phyloP scores from a whole-genome alignment of 2,113 vertebrate species.

The Phalacrocorax aristotelis region DNA sequence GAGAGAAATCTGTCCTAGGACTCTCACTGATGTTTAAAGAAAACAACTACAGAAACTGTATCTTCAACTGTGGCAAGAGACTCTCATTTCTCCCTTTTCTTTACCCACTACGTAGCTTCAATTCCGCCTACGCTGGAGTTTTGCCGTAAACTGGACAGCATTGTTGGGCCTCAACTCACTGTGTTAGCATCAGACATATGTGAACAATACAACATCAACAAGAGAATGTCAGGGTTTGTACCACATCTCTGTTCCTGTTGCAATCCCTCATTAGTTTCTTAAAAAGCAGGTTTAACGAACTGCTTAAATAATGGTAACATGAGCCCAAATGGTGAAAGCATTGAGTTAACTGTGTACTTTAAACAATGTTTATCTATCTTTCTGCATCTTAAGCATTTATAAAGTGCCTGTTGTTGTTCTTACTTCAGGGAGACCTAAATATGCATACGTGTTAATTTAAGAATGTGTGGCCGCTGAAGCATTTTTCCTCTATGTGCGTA shows the following conservation, averaged over 20 bases:
- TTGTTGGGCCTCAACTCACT: slow-evolving; percentile 97
- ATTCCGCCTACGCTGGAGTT: slow-evolving; percentile 88
- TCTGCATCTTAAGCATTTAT: not conserved
- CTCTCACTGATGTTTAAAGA: not conserved
- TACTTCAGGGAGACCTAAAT: too few species aligned
- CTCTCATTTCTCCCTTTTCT: not conserved
- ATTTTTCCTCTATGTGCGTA: not conserved
- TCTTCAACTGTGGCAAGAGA: not conserved
- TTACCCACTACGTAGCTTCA: slow-evolving; percentile 73
- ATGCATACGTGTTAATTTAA: not conserved
- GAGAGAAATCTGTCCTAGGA: not conserved
- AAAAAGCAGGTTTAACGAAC: not conserved
- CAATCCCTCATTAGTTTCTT: not conserved
- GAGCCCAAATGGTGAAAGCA: not conserved
- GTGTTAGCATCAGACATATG: slow-evolving; percentile 96
- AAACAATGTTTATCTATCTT: not conserved
- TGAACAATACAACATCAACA: slow-evolving; percentile 97
- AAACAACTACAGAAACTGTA: not conserved
- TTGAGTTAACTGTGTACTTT: not conserved
- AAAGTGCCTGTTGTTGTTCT: not conserved
- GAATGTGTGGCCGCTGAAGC: not conserved
- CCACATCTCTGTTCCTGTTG: not conserved
- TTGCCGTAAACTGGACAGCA: slow-evolving; percentile 89
- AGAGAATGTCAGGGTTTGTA: slow-evolving; percentile 91
- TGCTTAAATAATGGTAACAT: not conserved